phyloP scores from a whole-genome alignment of 2,113 vertebrate species.

The Dicerorhinus sumatrensis region DNA sequence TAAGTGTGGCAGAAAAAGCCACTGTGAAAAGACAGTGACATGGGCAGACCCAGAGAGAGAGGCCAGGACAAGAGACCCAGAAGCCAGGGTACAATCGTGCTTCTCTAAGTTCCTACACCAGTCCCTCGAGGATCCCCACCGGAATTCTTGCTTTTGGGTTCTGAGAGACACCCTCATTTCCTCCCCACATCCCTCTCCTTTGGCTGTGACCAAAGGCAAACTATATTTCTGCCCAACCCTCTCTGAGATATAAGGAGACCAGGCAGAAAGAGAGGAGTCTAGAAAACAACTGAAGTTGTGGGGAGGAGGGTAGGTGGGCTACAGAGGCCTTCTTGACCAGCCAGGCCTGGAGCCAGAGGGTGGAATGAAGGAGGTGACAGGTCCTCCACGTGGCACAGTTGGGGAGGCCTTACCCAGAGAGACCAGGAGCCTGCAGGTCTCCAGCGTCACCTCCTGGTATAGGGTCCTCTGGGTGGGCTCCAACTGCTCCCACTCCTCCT shows the following conservation, averaged over 20 bases:
- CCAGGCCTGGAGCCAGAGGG: not conserved
- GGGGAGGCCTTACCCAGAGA: constrained; percentile 45
- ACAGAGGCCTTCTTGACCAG: not conserved
- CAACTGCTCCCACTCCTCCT: constrained; percentile 61
- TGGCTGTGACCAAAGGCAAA: not conserved
- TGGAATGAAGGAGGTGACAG: not conserved
- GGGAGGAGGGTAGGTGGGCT: not conserved
- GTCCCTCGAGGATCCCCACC: not conserved
- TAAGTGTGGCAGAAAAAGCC: not conserved
- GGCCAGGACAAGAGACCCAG: not conserved
- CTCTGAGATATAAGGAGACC: not conserved
- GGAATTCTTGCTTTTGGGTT: not conserved
- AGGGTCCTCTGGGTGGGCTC: not conserved
- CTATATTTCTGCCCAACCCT: not conserved
- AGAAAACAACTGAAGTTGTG: not conserved
- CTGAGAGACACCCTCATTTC: not conserved
- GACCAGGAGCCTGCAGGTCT: constrained; percentile 28
- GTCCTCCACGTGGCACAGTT: not conserved
- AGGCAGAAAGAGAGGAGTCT: not conserved
- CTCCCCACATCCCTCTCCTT: not conserved
- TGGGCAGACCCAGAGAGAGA: not conserved
- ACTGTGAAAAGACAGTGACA: not conserved
- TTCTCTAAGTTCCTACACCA: accelerated
- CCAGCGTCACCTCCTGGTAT: constrained; percentile 64
- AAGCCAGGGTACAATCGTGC: not conserved